Evolutionary conservation across 2,797 vertebrate genomes (phyloP).

Genomic region (Coregonus ussuriensis): DNA sequence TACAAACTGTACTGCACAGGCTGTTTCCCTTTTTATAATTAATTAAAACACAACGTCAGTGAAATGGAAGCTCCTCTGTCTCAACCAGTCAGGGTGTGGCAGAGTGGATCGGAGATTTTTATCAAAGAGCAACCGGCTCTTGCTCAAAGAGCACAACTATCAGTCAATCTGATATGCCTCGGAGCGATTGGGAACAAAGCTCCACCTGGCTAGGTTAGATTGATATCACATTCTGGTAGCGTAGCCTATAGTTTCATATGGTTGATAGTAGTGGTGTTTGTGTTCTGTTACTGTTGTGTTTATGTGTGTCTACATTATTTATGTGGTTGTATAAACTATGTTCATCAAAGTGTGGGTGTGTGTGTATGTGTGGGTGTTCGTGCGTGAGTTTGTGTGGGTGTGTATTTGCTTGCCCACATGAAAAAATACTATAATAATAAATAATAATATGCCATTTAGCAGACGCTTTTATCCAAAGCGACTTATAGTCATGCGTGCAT

Average conservation of each 20-base stretch:
- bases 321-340: too few relatives aligned
- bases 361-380: too few relatives aligned
- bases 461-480: too few relatives aligned
- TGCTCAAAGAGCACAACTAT: conserved; percentile 24
- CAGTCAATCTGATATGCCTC: conserved; percentile 22
- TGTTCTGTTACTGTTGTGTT: background rate
- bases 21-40: conserved; percentile 50
- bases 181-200: background rate
- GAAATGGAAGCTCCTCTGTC: conserved; percentile 48
- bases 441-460: too few relatives aligned
- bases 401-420: too few relatives aligned
- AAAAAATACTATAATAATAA: too few relatives aligned
- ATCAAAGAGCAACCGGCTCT: conserved; percentile 10
- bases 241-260: too few relatives aligned
- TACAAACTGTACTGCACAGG: conserved; percentile 22
- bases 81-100: conserved; percentile 12
- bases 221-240: background rate
- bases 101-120: background rate
- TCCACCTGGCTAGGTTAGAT: background rate
- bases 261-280: background rate
- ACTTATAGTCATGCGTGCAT: too few relatives aligned
- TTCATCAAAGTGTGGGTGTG: too few relatives aligned
- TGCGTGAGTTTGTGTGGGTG: too few relatives aligned
- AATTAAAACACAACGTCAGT: conserved; percentile 67
- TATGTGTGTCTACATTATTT: too few relatives aligned